Evolutionary conservation across 2,888 invertebrate genomes (phyloP).

Genomic region (Phymatocera aterrima): DNA sequence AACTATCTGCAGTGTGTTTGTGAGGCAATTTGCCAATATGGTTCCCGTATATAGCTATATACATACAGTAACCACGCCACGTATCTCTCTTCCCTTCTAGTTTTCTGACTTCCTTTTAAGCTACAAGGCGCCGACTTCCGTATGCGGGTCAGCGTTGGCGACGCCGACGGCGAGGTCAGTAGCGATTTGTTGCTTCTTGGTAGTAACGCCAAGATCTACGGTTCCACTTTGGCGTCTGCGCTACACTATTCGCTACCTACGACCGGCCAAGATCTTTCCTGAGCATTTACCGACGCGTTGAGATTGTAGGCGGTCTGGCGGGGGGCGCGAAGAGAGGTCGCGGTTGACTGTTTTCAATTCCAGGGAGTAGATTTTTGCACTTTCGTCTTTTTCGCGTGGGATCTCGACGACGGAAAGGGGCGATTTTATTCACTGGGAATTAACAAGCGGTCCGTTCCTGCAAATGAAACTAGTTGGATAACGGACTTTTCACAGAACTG

Average conservation of each 20-base stretch:
- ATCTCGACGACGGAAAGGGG: neutral
- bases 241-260: constrained; percentile 21
- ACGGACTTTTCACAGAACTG: neutral
- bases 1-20: neutral
- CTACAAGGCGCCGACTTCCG: constrained; percentile 26
- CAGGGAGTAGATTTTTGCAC: constrained; percentile 18
- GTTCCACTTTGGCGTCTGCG: constrained; percentile 33
- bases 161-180: constrained; percentile 27
- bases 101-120: constrained; percentile 28
- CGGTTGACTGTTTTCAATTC: constrained; percentile 28
- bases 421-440: constrained; percentile 20
- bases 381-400: neutral
- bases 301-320: neutral
- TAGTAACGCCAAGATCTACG: constrained; percentile 39
- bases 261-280: neutral
- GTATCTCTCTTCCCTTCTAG: neutral
- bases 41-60: neutral
- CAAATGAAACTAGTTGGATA: constrained; percentile 1
- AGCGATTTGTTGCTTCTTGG: constrained; percentile 42
- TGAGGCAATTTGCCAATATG: constrained; percentile 4
- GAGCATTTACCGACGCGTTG: neutral
- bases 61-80: neutral
- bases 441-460: neutral
- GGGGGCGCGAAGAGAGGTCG: constrained; percentile 6
- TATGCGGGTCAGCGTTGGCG: constrained; percentile 38